phyloP scores from a whole-genome alignment of 2,113 vertebrate genomes.

The Holacanthus passer region DNA sequence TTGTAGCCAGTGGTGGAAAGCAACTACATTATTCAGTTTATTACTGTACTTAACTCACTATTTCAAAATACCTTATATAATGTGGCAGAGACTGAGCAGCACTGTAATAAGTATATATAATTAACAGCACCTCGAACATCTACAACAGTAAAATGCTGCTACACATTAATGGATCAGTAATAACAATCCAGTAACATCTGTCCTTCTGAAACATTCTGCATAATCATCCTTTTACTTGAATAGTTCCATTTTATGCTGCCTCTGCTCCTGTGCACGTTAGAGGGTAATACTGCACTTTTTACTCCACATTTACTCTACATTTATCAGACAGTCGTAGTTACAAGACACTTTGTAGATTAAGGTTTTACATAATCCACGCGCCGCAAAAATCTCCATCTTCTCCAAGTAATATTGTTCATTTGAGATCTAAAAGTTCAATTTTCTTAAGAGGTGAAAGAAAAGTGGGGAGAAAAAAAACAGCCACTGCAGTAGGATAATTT shows the following conservation, averaged over 20 bases:
- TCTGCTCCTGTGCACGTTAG: neutral
- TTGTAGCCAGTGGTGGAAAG: neutral
- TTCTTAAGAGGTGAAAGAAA: neutral
- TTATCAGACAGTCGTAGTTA: neutral
- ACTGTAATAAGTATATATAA: neutral
- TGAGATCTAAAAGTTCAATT: neutral
- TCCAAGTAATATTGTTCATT: neutral
- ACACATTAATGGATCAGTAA: neutral
- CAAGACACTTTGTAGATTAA: neutral
- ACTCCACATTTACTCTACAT: neutral
- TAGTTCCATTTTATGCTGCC: neutral
- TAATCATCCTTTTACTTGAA: neutral
- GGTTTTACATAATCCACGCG: neutral
- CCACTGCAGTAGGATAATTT: neutral
- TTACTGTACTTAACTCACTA: neutral
- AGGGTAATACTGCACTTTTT: neutral
- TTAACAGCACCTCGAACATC: neutral
- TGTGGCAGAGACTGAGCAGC: neutral
- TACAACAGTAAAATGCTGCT: neutral
- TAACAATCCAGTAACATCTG: neutral
- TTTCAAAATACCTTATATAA: neutral
- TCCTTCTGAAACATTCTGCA: neutral
- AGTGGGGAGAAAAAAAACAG: neutral
- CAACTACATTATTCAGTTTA: neutral
- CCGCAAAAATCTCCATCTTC: neutral